Conservation (phyloP, 2,888 invertebrate species). For the Helobdella robusta region DNA sequence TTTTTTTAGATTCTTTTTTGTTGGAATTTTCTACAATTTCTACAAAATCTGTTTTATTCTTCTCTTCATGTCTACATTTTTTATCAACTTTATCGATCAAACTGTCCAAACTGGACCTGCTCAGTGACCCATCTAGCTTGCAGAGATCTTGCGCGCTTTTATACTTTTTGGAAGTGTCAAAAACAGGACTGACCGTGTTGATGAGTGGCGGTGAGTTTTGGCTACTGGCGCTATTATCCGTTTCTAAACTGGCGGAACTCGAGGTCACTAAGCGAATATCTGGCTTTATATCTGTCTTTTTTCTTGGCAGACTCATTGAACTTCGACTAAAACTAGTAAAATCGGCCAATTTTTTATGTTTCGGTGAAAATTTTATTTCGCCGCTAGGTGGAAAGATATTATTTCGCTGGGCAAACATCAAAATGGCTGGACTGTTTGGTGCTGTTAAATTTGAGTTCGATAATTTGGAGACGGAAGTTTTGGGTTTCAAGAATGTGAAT, state of each 20-base stretch:
- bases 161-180: conserved; percentile 18
- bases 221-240: neutral
- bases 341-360: no score
- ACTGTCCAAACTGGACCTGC: conserved; percentile 21
- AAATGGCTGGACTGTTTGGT: conserved; percentile 8
- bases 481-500: conserved; percentile 13
- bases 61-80: conserved; percentile 1
- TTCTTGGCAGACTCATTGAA: conserved; percentile 15
- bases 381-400: no score
- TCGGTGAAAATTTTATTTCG: no score
- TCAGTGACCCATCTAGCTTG: neutral
- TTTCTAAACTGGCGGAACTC: conserved; percentile 14
- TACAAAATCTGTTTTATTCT: no score
- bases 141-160: conserved; percentile 23
- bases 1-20: no score
- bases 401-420: conserved; percentile 1
- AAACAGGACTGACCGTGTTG: neutral
- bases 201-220: neutral
- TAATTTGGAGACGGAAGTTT: neutral
- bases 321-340: no score
- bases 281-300: neutral
- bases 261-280: conserved; percentile 17
- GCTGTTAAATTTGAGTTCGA: neutral
- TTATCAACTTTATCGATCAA: neutral
- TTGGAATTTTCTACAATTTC: no score